phyloP scores from a whole-genome alignment of 2,113 vertebrate species.

The Oriolus oriolus region DNA sequence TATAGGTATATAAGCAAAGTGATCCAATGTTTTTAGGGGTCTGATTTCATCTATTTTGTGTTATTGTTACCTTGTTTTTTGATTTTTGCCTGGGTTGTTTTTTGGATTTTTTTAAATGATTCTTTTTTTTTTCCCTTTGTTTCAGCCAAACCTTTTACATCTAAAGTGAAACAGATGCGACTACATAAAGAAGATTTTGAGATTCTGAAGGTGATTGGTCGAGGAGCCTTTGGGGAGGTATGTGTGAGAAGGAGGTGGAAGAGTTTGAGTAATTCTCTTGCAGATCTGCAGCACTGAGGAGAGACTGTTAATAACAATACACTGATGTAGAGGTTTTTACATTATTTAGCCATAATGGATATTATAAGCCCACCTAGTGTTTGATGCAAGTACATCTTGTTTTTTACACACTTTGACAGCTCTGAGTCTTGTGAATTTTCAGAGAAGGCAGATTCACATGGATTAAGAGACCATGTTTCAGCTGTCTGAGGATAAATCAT shows the following conservation, averaged over 20 bases:
- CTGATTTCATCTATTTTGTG: not conserved
- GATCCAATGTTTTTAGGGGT: not conserved
- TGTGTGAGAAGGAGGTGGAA: not conserved
- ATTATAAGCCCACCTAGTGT: not conserved
- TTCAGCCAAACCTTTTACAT: slow-evolving; percentile 95
- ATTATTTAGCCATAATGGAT: not conserved
- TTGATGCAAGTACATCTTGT: not conserved
- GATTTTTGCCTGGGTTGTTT: not conserved
- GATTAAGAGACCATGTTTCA: not conserved
- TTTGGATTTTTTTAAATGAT: not conserved
- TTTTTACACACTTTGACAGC: not conserved
- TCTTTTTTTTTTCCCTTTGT: slow-evolving; percentile 22
- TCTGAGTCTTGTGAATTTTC: not conserved
- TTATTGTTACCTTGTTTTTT: not conserved
- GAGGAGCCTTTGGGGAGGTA: slow-evolving; percentile 99
- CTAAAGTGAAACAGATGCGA: slow-evolving; percentile 97
- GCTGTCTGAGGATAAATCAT: not conserved
- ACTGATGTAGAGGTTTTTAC: not conserved
- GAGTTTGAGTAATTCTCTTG: not conserved
- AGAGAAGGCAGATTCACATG: not conserved
- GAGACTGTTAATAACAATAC: not conserved
- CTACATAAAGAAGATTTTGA: slow-evolving; percentile 99
- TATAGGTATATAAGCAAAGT: not conserved
- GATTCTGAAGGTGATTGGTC: slow-evolving; percentile 98
- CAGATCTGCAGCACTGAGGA: not conserved